Percentiles rank a stretch among this genome's conserved stretches.
phyloP scores from a whole-genome alignment of 2,113 vertebrate species.

The Varanus salvator region DNA sequence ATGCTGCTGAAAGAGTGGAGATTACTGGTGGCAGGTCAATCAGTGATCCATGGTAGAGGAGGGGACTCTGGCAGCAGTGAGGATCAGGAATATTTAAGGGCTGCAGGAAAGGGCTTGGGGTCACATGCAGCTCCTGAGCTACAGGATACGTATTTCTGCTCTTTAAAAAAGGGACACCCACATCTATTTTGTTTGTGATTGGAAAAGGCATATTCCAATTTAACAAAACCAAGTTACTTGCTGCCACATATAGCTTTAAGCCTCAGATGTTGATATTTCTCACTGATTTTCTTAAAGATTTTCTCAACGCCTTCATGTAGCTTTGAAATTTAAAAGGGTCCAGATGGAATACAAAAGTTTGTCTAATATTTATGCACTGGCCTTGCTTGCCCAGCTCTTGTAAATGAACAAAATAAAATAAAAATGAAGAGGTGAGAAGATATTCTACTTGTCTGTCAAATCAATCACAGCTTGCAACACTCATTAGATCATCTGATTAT shows the following conservation, averaged over 20 bases:
- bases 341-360: conserved; percentile 4
- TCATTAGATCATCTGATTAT: conserved; percentile 33
- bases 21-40: no score
- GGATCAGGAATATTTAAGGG: no score
- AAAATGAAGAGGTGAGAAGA: background rate
- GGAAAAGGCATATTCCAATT: background rate
- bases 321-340: conserved; percentile 24
- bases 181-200: background rate
- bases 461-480: conserved; percentile 23
- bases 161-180: background rate
- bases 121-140: no score
- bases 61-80: no score
- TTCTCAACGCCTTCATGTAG: background rate
- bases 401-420: background rate
- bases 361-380: background rate
- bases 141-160: background rate
- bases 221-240: background rate
- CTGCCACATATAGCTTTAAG: background rate
- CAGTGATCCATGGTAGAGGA: no score
- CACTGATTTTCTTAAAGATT: background rate
- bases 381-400: background rate
- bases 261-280: background rate
- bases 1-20: no score
- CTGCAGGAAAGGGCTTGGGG: no score
- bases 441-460: conserved; percentile 4